Evolutionary conservation across 1,140 invertebrate species (phyloP).

Genomic region (Microplitis mediator): DNA sequence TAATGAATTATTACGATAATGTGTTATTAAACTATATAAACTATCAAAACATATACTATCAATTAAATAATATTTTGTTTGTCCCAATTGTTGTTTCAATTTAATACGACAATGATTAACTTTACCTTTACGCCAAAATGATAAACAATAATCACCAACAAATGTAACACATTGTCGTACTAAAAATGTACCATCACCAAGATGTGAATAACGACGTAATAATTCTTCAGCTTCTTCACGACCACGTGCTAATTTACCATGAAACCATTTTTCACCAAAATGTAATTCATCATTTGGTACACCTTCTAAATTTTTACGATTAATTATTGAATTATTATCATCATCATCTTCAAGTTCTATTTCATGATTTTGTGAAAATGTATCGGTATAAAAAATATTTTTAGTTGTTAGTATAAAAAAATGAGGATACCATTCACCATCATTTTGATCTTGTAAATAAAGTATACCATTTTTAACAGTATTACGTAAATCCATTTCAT

Average conservation of each 20-base stretch:
- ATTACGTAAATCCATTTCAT: slow-evolving; percentile 84
- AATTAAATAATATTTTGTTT: slow-evolving; percentile 90
- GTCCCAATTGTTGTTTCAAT: slow-evolving; percentile 85
- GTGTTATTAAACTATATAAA: slow-evolving; percentile 88
- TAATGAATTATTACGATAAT: slow-evolving; percentile 86
- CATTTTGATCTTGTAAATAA: slow-evolving; percentile 86
- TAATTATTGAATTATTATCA: slow-evolving; percentile 12
- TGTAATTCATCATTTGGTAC: slow-evolving; percentile 79
- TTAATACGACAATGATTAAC: slow-evolving; percentile 94
- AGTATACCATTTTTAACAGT: slow-evolving; percentile 92
- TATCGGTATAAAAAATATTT: slow-evolving; percentile 87
- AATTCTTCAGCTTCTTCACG: slow-evolving; percentile 78
- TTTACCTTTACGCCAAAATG: slow-evolving; percentile 89
- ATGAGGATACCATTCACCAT: slow-evolving; percentile 91
- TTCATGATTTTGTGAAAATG: slow-evolving; percentile 63
- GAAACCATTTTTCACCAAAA: slow-evolving; percentile 96
- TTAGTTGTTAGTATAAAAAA: slow-evolving; percentile 92
- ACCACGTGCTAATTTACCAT: slow-evolving; percentile 82
- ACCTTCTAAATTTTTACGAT: slow-evolving; percentile 40
- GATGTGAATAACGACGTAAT: slow-evolving; percentile 79
- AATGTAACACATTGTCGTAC: slow-evolving; percentile 95
- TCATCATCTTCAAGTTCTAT: slow-evolving; percentile 25
- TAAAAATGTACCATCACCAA: slow-evolving; percentile 94
- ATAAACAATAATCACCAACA: slow-evolving; percentile 94
- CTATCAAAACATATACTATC: slow-evolving; percentile 91